Conservation (phyloP, 92 coral and sea anemone species). For the Epizoanthus rinbou region DNA sequence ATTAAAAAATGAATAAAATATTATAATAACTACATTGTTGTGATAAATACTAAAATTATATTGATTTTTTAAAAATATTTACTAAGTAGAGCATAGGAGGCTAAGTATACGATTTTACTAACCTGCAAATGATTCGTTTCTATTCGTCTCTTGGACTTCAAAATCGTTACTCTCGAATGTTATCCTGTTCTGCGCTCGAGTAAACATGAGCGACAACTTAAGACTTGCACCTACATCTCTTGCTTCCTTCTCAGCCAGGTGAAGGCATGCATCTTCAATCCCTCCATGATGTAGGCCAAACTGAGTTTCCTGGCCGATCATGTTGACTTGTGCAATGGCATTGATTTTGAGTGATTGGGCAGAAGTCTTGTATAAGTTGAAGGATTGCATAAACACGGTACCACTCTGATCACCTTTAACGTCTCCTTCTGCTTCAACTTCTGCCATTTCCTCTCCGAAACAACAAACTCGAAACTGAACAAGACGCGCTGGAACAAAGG, state of each 20-base stretch:
- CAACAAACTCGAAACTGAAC: conserved; percentile 1
- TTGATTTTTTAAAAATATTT: too few relatives aligned
- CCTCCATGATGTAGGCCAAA: not conserved
- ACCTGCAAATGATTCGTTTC: not conserved
- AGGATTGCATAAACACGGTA: not conserved
- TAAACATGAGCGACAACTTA: not conserved
- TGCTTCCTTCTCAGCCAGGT: not conserved
- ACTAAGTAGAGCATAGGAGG: not conserved
- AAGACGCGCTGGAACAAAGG: conserved; percentile 15
- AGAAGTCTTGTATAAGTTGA: not conserved
- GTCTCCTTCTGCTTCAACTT: not conserved
- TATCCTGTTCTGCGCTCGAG: not conserved
- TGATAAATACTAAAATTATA: not conserved
- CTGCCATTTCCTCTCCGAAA: not conserved
- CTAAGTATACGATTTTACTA: not conserved
- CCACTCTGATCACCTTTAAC: not conserved
- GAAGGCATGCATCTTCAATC: not conserved
- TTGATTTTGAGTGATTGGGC: not conserved
- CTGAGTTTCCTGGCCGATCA: not conserved
- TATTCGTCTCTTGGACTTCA: too few relatives aligned
- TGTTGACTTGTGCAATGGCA: conserved; percentile 8
- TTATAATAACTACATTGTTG: too few relatives aligned
- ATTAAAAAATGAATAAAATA: too few relatives aligned
- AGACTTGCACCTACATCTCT: not conserved
- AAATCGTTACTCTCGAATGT: not conserved